Evolutionary conservation across 2,888 invertebrate genomes (phyloP), one percentile per base, ranked within the genome.

Genomic region (Chrysina gloriosa): DNA sequence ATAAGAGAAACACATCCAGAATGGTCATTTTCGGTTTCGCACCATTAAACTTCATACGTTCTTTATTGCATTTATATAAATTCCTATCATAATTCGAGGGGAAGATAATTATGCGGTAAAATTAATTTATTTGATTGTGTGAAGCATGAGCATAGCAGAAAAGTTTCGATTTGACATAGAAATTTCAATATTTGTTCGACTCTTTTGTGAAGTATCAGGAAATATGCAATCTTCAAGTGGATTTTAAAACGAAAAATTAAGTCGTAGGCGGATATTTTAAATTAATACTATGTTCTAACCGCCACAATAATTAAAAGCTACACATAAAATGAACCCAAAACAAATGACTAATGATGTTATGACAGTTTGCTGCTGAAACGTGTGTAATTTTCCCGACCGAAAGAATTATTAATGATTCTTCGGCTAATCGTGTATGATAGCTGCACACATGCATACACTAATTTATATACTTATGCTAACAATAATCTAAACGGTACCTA

Each of bases 321-420:
- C 58, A 58, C 68, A 68, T 45, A 69, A 52, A 71, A 71, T 73
- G 70, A 73, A 77, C 76, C 25, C 56, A 34, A 42, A 61, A 68
- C 61, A 65, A 77, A 79, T 80, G 79, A 81, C 74, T 79, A 78
- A 81, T 80, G 78, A 80, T 77, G 77, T 78, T 77, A 78, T 79
- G 81, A 81, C 81, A 81, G 80, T 80, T 78, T 79, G 79, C 77
- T 80, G 78, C 77, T 79, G 77, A 81, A 80, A 80, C 80, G 78
- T 64, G 39, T 79, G 78, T 81, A 80, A 80, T 81, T 80, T 81
- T 78, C 79, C 78, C 78, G 78, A 79, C 80, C 81, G 76, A 79
- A 79, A 67, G 76, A 76, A 76, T 80, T 79, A 81, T 80, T 81
- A 81, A 81, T 80, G 80, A 79, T 78, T 74, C 72, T 54, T 71